These are phyloP conservation scores for Geodia barretti DNA, from an alignment of 37 sponge, comb jelly and placozoan genomes.

Conservation along the genomic window DNA sequence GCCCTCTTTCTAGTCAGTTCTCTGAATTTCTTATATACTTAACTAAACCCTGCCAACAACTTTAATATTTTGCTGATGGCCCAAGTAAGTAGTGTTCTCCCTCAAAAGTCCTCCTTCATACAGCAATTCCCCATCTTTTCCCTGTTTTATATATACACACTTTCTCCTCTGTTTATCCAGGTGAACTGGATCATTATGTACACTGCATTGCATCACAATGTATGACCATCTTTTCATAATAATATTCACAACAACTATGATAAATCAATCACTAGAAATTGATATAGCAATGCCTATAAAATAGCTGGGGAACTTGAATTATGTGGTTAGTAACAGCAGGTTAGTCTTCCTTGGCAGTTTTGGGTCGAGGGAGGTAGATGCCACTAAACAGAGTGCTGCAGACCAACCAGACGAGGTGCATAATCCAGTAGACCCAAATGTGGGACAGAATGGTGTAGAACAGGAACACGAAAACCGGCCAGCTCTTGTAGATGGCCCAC, in stretches of 20 bases:
- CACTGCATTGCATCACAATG: slow-evolving; percentile 26
- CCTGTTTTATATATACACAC: too few relatives aligned
- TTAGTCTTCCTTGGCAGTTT: slow-evolving; percentile 42
- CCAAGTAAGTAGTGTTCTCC: background rate
- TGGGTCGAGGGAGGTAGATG: slow-evolving; percentile 39
- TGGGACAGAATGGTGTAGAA: slow-evolving; percentile 33
- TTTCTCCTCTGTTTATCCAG: slow-evolving; percentile 32
- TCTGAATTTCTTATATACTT: background rate
- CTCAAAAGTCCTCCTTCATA: too few relatives aligned
- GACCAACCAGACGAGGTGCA: slow-evolving; percentile 44
- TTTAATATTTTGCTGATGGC: too few relatives aligned
- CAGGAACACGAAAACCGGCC: slow-evolving; percentile 39
- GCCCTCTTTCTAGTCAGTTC: slow-evolving; percentile 84
- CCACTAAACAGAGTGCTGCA: slow-evolving; percentile 10
- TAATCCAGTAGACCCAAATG: slow-evolving; percentile 57
- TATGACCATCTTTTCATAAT: too few relatives aligned
- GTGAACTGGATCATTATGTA: slow-evolving; percentile 62
- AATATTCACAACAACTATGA: too few relatives aligned
- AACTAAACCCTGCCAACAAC: background rate
- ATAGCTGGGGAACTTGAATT: too few relatives aligned
- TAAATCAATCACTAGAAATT: background rate
- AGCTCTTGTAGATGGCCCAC: background rate
- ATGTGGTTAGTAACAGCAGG: too few relatives aligned
- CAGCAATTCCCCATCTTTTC: too few relatives aligned
- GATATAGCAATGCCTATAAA: background rate